Percentiles rank a stretch among this genome's conserved stretches.
phyloP scores from a whole-genome alignment of 1,140 invertebrate species.

The Cecropterus lyciades region DNA sequence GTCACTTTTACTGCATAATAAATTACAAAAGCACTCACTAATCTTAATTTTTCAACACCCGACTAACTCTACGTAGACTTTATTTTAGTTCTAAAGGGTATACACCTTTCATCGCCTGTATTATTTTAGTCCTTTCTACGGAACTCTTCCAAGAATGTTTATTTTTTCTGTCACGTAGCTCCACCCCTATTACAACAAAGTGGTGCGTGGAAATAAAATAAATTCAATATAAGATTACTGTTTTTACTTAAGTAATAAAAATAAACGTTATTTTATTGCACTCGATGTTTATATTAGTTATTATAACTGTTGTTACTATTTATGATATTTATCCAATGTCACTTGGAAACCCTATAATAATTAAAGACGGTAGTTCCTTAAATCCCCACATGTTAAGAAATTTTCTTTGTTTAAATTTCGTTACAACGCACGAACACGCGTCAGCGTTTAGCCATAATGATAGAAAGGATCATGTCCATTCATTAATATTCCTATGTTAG shows the following conservation, averaged over 20 bases:
- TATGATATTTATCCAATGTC: too few relatives aligned
- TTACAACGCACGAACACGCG: too few relatives aligned
- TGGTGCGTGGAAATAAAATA: slow-evolving; percentile 29
- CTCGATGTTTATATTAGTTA: too few relatives aligned
- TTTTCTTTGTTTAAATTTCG: too few relatives aligned
- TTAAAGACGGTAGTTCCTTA: too few relatives aligned
- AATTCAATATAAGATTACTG: slow-evolving; percentile 15
- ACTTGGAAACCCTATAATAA: too few relatives aligned
- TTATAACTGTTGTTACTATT: too few relatives aligned
- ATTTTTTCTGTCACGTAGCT: slow-evolving; percentile 34
- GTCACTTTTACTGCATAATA: slow-evolving; percentile 35
- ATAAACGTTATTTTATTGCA: too few relatives aligned
- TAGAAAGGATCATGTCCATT: too few relatives aligned
- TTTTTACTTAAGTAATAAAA: slow-evolving; percentile 7
- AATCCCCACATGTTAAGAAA: too few relatives aligned
- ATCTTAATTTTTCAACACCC: slow-evolving; percentile 35
- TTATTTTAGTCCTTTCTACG: slow-evolving; percentile 26
- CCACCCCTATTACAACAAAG: slow-evolving; percentile 29
- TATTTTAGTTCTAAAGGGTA: slow-evolving; percentile 25
- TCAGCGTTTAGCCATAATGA: too few relatives aligned
- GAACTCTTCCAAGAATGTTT: slow-evolving; percentile 27
- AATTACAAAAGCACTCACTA: slow-evolving; percentile 27
- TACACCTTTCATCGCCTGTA: slow-evolving; percentile 30
- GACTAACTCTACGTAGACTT: slow-evolving; percentile 5
- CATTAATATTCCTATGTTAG: too few relatives aligned